A percentile compares a stretch with the other conserved stretches of the same genome.
Evolutionary conservation across 2,113 vertebrate genomes (phyloP).

Genomic region (Haliaeetus leucogaster): DNA sequence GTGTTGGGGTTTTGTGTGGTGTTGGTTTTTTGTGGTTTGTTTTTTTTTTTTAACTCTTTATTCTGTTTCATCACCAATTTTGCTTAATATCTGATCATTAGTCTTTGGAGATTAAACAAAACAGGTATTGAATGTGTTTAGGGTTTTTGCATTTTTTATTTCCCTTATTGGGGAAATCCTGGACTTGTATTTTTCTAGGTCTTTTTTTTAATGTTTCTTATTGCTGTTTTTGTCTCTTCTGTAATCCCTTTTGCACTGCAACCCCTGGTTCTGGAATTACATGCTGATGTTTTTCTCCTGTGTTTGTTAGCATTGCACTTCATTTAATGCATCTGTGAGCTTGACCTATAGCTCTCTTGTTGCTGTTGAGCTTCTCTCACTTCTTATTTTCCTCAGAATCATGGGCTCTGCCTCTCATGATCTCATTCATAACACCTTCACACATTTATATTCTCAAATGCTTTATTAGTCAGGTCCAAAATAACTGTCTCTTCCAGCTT

Average conservation of each 20-base stretch:
- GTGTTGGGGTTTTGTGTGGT: background rate
- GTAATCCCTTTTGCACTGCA: background rate
- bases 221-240: background rate
- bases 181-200: background rate
- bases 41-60: background rate
- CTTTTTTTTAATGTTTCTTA: background rate
- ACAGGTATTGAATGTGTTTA: background rate
- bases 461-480: background rate
- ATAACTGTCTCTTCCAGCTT: background rate
- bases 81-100: background rate
- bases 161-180: background rate
- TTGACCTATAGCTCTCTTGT: background rate
- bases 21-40: background rate
- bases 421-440: background rate
- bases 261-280: background rate
- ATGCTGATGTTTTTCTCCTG: background rate
- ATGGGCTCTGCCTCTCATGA: background rate
- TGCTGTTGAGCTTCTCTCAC: constrained; percentile 9
- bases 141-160: background rate
- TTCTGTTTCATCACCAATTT: background rate
- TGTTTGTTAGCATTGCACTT: background rate
- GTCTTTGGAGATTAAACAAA: background rate
- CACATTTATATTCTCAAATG: background rate
- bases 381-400: background rate
- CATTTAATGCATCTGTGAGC: background rate